phyloP scores from a whole-genome alignment of 2,888 invertebrate genomes.

The Dryocosmus kuriphilus region DNA sequence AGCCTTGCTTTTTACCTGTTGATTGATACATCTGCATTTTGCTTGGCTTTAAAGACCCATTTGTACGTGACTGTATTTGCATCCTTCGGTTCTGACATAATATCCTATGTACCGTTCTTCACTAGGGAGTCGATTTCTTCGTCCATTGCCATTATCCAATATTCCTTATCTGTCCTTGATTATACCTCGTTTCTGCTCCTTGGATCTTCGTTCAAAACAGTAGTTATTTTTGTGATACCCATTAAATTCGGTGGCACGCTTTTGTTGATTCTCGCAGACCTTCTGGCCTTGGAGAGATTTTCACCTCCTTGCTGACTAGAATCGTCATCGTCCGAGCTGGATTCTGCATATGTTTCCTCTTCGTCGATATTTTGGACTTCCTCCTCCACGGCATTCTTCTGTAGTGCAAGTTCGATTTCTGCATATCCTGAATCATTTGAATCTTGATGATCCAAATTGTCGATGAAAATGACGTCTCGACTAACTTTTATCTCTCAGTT shows the following conservation, averaged over 20 bases:
- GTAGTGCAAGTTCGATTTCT: neutral
- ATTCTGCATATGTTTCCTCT: neutral
- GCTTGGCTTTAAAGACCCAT: conserved; percentile 55
- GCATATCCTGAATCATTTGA: neutral
- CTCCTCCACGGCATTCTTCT: neutral
- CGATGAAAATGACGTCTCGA: neutral
- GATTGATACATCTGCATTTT: conserved; percentile 47
- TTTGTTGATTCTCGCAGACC: neutral
- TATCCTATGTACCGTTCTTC: conserved; percentile 15
- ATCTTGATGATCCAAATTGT: neutral
- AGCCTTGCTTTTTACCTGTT: conserved; percentile 58
- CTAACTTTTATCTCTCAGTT: neutral
- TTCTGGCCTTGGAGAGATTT: neutral
- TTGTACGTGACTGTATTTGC: conserved; percentile 48
- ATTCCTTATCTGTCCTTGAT: conserved; percentile 18
- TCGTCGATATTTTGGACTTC: neutral
- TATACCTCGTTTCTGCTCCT: too few species aligned
- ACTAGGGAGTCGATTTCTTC: conserved; percentile 23
- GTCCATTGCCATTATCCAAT: conserved; percentile 47
- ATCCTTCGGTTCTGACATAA: conserved; percentile 25
- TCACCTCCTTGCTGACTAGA: neutral
- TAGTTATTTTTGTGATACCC: neutral
- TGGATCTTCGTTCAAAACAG: neutral
- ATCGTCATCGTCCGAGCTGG: neutral
- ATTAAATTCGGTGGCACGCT: conserved; percentile 26